Evolutionary conservation across 2,113 vertebrate species (phyloP).

Genomic region (Pandion haliaetus): DNA sequence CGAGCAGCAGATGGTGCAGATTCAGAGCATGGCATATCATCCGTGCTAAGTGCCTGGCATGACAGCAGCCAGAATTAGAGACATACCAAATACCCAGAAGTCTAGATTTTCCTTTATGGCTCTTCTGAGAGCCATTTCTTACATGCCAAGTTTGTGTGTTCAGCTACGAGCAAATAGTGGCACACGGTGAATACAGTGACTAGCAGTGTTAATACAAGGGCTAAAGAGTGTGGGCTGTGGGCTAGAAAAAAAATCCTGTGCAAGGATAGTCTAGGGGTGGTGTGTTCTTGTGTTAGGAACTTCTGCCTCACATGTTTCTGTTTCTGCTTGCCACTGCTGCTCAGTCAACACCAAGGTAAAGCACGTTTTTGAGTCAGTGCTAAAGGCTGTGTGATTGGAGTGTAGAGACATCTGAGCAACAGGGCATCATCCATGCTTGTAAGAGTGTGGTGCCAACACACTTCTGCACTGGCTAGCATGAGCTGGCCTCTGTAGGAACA

Average conservation of each 20-base stretch:
- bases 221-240: not conserved
- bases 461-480: not conserved
- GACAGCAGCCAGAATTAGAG: constrained; percentile 45
- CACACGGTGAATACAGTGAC: not conserved
- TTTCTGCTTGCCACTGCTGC: not conserved
- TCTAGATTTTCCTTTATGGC: not conserved
- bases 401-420: not conserved
- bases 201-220: not conserved
- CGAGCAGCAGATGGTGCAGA: constrained; percentile 63
- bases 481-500: not conserved
- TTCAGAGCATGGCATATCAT: constrained; percentile 36
- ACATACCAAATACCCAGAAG: not conserved
- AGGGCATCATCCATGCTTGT: not conserved
- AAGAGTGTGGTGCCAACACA: not conserved
- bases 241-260: not conserved
- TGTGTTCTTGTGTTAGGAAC: not conserved
- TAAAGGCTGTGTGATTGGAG: not conserved
- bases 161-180: not conserved
- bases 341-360: not conserved
- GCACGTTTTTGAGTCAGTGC: not conserved
- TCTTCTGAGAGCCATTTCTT: not conserved
- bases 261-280: not conserved
- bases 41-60: constrained; percentile 8
- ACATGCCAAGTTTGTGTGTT: not conserved
- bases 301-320: not conserved